Evolutionary conservation across 2,113 vertebrate species (phyloP), one percentile per base, ranked within the genome.

Genomic region (Notothenia rossii): DNA sequence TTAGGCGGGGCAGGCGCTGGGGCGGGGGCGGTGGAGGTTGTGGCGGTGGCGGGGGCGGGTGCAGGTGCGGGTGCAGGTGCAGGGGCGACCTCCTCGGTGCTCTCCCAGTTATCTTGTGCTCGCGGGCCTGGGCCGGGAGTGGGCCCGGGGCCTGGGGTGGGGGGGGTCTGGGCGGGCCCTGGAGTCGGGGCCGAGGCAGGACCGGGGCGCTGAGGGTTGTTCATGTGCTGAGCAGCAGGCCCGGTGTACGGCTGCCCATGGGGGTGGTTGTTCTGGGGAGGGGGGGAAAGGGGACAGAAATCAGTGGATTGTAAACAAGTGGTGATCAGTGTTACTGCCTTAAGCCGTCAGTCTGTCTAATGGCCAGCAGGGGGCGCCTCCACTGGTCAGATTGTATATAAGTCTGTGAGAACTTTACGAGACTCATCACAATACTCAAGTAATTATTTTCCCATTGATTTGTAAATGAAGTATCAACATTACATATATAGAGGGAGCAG

Each of bases 41-140:
- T 10, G 12, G 29, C 29, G 29, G 92, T 43, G 92, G 95, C 91
- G 5, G 96, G 96, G 22, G 22, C 22, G 22, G 56, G 14, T 13
- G 96, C 91, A 45, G 97, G 22, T 22, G 22, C 22, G 1, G 96
- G 91, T 29, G 96, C 91, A 5, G 96, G 96, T 83, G 97, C 91
- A 43, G 96, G 96, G 86, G 97, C 91, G 55, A 96, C 96, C 95
- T 99, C 98, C 96, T 99, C 98, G 83, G 96, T 95, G 95, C 96
- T 96, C 95, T 99, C 98, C 72, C 96, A 99, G 92, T 96, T 97
- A 92, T 99, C 98, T 98, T 98, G 98, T 98, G 98, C 97, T 98
- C 97, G 97, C 90, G 97, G 96, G 94, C 97, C 97, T 77, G 96
- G 88, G 43, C 85, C 77, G 14, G 93, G 90, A 80, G 80, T 64